Evolutionary conservation across 2,797 vertebrate genomes (phyloP).

Genomic region (Melopsittacus undulatus): DNA sequence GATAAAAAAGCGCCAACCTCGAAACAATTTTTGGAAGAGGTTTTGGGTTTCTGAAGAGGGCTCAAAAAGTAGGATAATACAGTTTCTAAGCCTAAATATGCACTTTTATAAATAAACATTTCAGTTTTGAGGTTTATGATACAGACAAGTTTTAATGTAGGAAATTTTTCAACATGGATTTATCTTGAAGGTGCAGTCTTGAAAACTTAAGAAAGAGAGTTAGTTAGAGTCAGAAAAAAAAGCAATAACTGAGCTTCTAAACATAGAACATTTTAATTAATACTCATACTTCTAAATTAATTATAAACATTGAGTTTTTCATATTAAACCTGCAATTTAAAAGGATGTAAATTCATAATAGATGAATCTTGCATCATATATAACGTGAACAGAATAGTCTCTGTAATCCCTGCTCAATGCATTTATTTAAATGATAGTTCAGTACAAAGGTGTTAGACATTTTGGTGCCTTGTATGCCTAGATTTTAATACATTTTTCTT

Average conservation of each 20-base stretch:
- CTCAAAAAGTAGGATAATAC: neutral
- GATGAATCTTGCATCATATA: neutral
- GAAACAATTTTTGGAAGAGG: neutral
- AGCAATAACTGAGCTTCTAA: neutral
- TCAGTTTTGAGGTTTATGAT: neutral
- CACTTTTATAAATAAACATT: neutral
- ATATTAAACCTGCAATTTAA: neutral
- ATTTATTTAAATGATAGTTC: neutral
- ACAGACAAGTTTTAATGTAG: neutral
- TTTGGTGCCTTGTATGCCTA: neutral
- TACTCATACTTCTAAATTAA: neutral
- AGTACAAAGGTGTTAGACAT: neutral
- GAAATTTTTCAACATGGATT: neutral
- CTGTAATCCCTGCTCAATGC: rapidly evolving
- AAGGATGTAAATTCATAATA: neutral
- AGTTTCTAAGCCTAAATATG: neutral
- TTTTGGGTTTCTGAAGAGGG: neutral
- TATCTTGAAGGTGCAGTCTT: neutral
- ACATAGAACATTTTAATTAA: neutral
- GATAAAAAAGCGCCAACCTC: neutral
- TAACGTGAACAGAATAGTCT: neutral
- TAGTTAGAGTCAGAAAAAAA: neutral
- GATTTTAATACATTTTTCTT: neutral
- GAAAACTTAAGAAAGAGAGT: neutral
- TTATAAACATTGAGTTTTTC: neutral